A percentile compares a stretch with the other conserved stretches of the same genome.
Conservation (phyloP, 1,140 invertebrate species). For the Eriocheir sinensis region DNA sequence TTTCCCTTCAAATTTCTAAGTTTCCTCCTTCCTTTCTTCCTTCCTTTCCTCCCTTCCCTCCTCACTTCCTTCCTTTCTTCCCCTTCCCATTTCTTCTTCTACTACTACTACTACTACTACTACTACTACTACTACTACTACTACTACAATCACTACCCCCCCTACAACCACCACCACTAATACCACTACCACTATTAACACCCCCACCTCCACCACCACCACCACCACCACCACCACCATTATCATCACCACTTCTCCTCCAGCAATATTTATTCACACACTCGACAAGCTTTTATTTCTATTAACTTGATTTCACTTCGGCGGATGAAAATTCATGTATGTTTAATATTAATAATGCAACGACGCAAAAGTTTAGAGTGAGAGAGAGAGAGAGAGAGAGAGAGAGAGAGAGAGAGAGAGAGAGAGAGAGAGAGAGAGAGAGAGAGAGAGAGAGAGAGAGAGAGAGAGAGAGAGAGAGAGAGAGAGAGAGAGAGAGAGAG, state of each 20-base stretch:
- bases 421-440: neutral
- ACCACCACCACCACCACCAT: too few relatives aligned
- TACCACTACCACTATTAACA: too few relatives aligned
- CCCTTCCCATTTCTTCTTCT: neutral
- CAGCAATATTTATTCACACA: too few relatives aligned
- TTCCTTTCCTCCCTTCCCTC: neutral
- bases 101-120: neutral
- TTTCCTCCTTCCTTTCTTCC: constrained; percentile 29
- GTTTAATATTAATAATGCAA: neutral
- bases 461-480: too few relatives aligned
- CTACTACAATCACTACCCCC: too few relatives aligned
- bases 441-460: neutral
- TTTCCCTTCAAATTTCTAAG: constrained; percentile 10
- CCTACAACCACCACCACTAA: too few relatives aligned
- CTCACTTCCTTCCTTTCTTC: neutral
- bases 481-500: neutral
- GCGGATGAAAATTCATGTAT: neutral
- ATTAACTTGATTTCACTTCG: too few relatives aligned
- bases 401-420: neutral
- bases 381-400: constrained; percentile 1
- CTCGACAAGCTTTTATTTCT: too few relatives aligned
- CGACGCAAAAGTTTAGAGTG: neutral
- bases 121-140: too few relatives aligned
- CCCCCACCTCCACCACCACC: too few relatives aligned
- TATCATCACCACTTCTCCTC: too few relatives aligned